These are phyloP conservation scores for Tubulanus polymorphus DNA, from an alignment of 2,888 invertebrate species.

Conservation along the genomic window DNA sequence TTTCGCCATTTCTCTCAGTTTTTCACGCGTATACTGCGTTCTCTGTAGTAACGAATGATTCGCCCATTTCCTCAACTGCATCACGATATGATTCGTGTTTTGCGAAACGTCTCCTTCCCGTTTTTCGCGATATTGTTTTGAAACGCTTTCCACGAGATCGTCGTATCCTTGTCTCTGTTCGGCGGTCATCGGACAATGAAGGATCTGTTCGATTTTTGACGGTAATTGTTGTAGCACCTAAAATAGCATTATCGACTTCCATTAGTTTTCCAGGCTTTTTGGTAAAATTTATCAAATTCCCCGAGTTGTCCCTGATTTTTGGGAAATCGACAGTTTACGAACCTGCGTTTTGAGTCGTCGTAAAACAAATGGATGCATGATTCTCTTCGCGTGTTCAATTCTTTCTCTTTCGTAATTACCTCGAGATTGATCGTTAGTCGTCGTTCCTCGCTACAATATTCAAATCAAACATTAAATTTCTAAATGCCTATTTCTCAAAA, in stretches of 20 bases:
- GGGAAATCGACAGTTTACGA: no score
- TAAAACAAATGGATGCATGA: slow-evolving; percentile 93
- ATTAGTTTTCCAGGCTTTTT: not conserved
- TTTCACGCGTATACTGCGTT: slow-evolving; percentile 62
- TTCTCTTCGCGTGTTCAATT: slow-evolving; percentile 86
- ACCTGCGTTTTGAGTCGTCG: slow-evolving; percentile 84
- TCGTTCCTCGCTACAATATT: no score
- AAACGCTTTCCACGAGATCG: slow-evolving; percentile 60
- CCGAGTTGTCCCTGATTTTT: no score
- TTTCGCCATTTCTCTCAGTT: slow-evolving; percentile 67
- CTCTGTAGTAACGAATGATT: slow-evolving; percentile 88
- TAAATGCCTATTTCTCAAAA: no score
- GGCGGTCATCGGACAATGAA: slow-evolving; percentile 66
- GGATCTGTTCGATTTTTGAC: slow-evolving; percentile 69
- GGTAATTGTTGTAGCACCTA: slow-evolving; percentile 68
- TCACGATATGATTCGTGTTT: slow-evolving; percentile 51
- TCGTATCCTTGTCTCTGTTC: slow-evolving; percentile 74
- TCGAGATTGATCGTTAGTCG: slow-evolving; percentile 29
- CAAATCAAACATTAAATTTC: slow-evolving; percentile 40
- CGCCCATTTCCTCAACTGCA: slow-evolving; percentile 87
- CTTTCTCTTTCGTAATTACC: slow-evolving; percentile 85
- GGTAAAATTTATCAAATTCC: no score
- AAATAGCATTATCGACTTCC: not conserved
- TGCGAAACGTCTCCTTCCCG: slow-evolving; percentile 8
- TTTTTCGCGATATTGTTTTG: slow-evolving; percentile 11